Evolutionary conservation across 2,797 vertebrate species (phyloP).

Genomic region (Triplophysa bombifrons): DNA sequence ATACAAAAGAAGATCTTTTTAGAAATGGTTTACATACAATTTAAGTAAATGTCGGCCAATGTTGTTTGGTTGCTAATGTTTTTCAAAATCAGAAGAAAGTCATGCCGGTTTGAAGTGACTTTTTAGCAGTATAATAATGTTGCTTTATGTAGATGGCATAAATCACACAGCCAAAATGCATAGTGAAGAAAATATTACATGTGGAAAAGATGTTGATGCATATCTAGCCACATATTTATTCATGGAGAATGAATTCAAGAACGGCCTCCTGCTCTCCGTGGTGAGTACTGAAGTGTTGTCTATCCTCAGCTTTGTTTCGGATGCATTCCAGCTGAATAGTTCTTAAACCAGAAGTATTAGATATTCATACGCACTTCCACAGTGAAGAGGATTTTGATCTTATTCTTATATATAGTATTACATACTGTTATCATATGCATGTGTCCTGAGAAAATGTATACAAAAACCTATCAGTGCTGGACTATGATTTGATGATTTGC

Average conservation of each 20-base stretch:
- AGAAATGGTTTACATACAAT: too few species aligned
- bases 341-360: constrained; percentile 31
- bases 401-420: not conserved
- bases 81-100: too few species aligned
- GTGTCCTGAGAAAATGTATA: not conserved
- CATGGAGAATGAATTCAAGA: constrained; percentile 29
- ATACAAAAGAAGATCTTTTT: too few species aligned
- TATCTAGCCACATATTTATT: constrained; percentile 42
- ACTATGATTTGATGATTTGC: not conserved
- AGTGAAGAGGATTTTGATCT: not conserved
- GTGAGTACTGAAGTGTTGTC: constrained; percentile 33
- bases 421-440: not conserved
- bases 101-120: too few species aligned
- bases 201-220: constrained; percentile 29
- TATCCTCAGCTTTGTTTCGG: constrained; percentile 28
- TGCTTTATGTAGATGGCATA: not conserved
- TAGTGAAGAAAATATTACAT: constrained; percentile 21
- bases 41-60: too few species aligned
- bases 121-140: too few species aligned
- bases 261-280: constrained; percentile 14
- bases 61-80: too few species aligned
- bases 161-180: constrained; percentile 7
- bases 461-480: too few species aligned
- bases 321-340: constrained; percentile 31
- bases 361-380: constrained; percentile 10